Conservation (phyloP, 2,113 vertebrate species). For the Tylochromis polylepis region DNA sequence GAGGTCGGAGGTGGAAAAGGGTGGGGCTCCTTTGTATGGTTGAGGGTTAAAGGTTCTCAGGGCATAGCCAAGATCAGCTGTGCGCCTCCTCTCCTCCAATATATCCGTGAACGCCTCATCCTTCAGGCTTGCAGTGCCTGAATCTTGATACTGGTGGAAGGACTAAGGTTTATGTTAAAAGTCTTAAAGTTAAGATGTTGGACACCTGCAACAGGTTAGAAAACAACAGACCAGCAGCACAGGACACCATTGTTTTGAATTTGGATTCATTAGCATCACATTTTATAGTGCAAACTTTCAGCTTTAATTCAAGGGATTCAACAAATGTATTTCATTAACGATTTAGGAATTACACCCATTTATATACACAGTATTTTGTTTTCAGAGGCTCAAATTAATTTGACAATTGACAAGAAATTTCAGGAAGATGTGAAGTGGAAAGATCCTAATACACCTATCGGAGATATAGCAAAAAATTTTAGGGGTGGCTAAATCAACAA, state of each 20-base stretch:
- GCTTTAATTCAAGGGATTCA: background rate
- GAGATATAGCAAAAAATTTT: no score
- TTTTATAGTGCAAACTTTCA: background rate
- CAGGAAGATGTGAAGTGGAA: no score
- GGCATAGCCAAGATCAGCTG: conserved; percentile 84
- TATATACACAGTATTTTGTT: background rate
- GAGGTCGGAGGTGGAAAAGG: conserved; percentile 78
- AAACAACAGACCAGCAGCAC: background rate
- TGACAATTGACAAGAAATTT: background rate
- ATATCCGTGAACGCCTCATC: conserved; percentile 84
- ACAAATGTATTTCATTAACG: background rate
- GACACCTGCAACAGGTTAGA: background rate
- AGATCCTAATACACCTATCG: no score
- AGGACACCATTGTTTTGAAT: background rate
- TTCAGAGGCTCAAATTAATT: background rate
- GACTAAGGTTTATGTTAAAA: background rate
- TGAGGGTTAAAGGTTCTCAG: conserved; percentile 83
- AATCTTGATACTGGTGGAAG: conserved; percentile 9
- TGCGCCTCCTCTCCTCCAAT: conserved; percentile 81
- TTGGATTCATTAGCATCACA: background rate
- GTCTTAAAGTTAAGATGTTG: background rate
- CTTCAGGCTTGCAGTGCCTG: conserved; percentile 9
- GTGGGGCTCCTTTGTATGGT: conserved; percentile 73
- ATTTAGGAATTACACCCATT: background rate
- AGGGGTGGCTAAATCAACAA: no score